These are phyloP conservation scores for Psophia crepitans DNA, from an alignment of 2,113 vertebrate species.

Conservation along the genomic window DNA sequence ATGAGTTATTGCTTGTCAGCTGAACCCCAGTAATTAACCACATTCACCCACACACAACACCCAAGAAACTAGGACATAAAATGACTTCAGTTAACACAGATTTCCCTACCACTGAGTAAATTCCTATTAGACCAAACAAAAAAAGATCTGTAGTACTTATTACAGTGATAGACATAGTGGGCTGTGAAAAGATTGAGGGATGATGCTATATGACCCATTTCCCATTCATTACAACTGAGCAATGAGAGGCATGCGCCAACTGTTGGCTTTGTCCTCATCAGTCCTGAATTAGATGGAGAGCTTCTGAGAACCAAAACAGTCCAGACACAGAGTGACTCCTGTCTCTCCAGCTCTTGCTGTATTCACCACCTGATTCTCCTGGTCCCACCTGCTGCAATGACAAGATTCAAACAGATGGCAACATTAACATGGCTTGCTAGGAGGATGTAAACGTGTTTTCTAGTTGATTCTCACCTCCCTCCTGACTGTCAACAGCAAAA, in stretches of 20 bases:
- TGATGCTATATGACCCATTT: not conserved
- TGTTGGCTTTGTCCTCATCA: not conserved
- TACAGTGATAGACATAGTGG: not conserved
- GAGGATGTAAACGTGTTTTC: not conserved
- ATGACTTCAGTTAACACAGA: not conserved
- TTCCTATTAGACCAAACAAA: not conserved
- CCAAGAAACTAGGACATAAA: not conserved
- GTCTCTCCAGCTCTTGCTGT: not conserved
- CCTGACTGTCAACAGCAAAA: not conserved
- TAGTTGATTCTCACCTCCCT: not conserved
- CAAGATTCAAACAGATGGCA: not conserved
- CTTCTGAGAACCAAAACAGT: not conserved
- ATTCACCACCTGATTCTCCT: not conserved
- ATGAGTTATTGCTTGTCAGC: not conserved
- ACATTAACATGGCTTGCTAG: not conserved
- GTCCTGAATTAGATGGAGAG: not conserved
- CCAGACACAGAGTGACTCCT: not conserved
- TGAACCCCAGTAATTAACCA: conserved; percentile 34
- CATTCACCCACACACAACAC: not conserved
- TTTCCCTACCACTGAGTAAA: not conserved
- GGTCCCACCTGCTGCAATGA: not conserved
- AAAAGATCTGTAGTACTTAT: not conserved
- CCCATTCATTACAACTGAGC: not conserved
- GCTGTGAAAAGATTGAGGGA: not conserved
- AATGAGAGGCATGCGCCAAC: not conserved